Percentiles rank a stretch among this genome's conserved stretches.
Evolutionary conservation across 2,888 invertebrate species (phyloP).

Genomic region (Ornithoptera priamus): DNA sequence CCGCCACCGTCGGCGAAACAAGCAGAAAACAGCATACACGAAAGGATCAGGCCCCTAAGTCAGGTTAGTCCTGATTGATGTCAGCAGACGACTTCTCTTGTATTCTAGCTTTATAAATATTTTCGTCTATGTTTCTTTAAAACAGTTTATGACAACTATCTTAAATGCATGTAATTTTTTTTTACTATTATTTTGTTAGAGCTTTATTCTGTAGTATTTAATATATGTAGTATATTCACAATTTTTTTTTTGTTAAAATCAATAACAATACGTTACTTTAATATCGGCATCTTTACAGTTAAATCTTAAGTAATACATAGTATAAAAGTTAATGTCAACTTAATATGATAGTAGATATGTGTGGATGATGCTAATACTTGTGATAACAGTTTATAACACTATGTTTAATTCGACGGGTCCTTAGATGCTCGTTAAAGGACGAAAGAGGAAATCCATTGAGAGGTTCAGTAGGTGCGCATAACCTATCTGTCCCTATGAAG

Average conservation of each 20-base stretch:
- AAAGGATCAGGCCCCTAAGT: slow-evolving; percentile 92
- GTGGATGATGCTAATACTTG: neutral
- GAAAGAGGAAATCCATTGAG: no score
- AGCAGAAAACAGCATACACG: slow-evolving; percentile 93
- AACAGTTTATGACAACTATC: neutral
- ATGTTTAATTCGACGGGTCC: neutral
- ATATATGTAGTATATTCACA: no score
- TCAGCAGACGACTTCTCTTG: slow-evolving; percentile 10
- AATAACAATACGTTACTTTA: no score
- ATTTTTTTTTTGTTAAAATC: no score
- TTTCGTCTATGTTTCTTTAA: neutral
- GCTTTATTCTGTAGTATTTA: neutral
- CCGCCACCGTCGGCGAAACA: slow-evolving; percentile 95
- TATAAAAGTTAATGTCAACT: neutral
- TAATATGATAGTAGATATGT: neutral
- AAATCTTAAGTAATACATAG: neutral
- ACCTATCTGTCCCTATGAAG: no score
- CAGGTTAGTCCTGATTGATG: slow-evolving; percentile 85
- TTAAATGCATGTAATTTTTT: slow-evolving; percentile 1
- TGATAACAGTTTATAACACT: neutral
- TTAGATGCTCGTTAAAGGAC: no score
- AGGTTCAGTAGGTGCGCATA: no score
- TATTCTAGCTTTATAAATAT: neutral
- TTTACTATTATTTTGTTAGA: neutral
- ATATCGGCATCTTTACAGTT: no score